These are phyloP conservation scores for Andrena minutula DNA, from an alignment of 2,888 invertebrate genomes.

Conservation along the genomic window DNA sequence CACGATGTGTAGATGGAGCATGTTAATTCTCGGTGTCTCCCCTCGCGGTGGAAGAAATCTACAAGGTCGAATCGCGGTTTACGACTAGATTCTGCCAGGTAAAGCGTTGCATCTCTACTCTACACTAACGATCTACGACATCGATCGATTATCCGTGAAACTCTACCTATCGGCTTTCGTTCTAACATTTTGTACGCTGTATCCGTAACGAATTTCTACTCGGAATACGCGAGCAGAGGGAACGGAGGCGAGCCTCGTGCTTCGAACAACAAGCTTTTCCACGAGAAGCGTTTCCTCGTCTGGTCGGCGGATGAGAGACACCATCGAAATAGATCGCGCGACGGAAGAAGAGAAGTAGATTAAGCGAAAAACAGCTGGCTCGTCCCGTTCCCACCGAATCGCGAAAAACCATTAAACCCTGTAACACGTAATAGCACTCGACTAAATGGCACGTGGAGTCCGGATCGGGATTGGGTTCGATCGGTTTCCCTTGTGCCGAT, in stretches of 20 bases:
- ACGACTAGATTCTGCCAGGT: conserved; percentile 58
- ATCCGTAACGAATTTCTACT: conserved; percentile 42
- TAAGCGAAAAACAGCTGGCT: background rate
- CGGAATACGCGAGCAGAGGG: conserved; percentile 51
- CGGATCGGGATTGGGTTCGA: conserved; percentile 44
- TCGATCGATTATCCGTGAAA: conserved; percentile 44
- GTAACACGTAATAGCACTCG: conserved; percentile 65
- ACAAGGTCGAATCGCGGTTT: background rate
- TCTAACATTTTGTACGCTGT: conserved; percentile 26
- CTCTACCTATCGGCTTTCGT: conserved; percentile 32
- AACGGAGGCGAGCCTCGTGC: background rate
- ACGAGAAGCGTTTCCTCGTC: background rate
- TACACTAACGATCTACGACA: conserved; percentile 58
- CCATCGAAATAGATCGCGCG: background rate
- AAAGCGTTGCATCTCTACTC: conserved; percentile 43
- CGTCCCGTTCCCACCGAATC: conserved; percentile 45
- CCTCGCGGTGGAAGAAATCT: conserved; percentile 7
- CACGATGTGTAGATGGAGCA: no score
- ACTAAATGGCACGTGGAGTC: conserved; percentile 51
- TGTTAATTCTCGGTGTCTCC: conserved; percentile 3
- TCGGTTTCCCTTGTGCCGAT: conserved; percentile 22
- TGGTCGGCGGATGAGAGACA: background rate
- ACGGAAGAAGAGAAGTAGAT: background rate
- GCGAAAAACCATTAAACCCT: conserved; percentile 68
- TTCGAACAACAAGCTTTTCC: background rate